Conservation (phyloP, 2,888 invertebrate species). For the Oscheius myriophilus region DNA sequence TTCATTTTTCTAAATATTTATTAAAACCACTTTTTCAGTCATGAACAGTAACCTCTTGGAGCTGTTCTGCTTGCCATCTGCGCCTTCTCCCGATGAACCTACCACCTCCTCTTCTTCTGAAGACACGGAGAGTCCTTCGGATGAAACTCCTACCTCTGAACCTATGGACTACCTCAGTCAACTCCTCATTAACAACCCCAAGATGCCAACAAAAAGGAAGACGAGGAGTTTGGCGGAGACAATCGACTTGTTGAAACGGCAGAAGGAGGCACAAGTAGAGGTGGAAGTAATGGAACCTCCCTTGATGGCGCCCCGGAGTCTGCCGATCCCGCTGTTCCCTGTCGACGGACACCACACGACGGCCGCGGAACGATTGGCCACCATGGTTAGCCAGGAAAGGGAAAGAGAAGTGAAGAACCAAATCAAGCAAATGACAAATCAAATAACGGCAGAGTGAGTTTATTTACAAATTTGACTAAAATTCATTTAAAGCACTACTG, state of each 20-base stretch:
- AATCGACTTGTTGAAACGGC: constrained; percentile 23
- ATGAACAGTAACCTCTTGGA: constrained; percentile 21
- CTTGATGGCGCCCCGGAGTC: not conserved
- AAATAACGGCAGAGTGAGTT: constrained; percentile 24
- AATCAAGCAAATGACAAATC: constrained; percentile 24
- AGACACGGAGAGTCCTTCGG: constrained; percentile 17
- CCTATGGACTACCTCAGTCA: constrained; percentile 17
- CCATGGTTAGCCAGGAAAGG: constrained; percentile 25
- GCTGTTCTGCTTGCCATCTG: not conserved
- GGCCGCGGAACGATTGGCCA: constrained; percentile 17
- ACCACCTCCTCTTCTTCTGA: constrained; percentile 14
- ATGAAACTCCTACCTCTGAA: constrained; percentile 13
- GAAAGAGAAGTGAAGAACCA: constrained; percentile 24
- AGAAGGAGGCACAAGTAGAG: constrained; percentile 18
- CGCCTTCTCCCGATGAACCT: constrained; percentile 8
- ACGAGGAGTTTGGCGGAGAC: constrained; percentile 21
- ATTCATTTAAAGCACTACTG: no score
- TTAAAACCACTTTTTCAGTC: not conserved
- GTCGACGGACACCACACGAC: constrained; percentile 12
- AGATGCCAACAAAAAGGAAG: constrained; percentile 6
- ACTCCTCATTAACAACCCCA: constrained; percentile 4
- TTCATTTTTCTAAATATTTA: not conserved
- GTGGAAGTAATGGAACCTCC: not conserved
- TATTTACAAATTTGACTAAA: not conserved
- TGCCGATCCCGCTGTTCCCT: constrained; percentile 5